Evolutionary conservation across 2,888 invertebrate species (phyloP).

Genomic region (Eupithecia vulgata): DNA sequence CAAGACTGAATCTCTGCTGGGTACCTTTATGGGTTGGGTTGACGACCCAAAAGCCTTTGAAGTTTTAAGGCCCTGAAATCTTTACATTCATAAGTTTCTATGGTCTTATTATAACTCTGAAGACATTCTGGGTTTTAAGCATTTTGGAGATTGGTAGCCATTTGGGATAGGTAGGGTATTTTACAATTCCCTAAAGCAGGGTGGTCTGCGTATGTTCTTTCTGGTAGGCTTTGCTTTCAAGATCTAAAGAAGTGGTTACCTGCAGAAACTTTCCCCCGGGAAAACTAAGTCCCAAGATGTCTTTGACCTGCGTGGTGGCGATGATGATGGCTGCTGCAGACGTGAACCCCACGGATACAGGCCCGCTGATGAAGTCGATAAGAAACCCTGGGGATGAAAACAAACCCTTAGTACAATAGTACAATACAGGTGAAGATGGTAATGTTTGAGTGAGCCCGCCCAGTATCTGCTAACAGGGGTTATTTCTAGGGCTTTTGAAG

Average conservation of each 20-base stretch:
- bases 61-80: not conserved
- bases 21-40: not conserved
- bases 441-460: not conserved
- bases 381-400: constrained; percentile 86
- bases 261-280: constrained; percentile 88
- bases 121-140: too few relatives aligned
- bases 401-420: not conserved
- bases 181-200: not conserved
- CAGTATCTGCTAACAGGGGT: too few relatives aligned
- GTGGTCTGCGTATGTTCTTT: too few relatives aligned
- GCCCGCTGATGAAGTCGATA: constrained; percentile 93
- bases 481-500: too few relatives aligned
- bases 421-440: not conserved
- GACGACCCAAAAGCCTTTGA: not conserved
- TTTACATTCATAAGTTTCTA: not conserved
- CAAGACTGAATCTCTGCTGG: not conserved
- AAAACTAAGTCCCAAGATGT: constrained; percentile 88
- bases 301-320: constrained; percentile 91
- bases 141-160: not conserved
- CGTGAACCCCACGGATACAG: constrained; percentile 91
- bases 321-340: constrained; percentile 93
- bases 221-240: not conserved
- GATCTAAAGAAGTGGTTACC: constrained; percentile 68
- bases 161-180: not conserved
- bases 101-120: too few relatives aligned